Evolutionary conservation across 2,113 vertebrate genomes (phyloP), one percentile per base, ranked within the genome.

Genomic region (Piaya cayana): DNA sequence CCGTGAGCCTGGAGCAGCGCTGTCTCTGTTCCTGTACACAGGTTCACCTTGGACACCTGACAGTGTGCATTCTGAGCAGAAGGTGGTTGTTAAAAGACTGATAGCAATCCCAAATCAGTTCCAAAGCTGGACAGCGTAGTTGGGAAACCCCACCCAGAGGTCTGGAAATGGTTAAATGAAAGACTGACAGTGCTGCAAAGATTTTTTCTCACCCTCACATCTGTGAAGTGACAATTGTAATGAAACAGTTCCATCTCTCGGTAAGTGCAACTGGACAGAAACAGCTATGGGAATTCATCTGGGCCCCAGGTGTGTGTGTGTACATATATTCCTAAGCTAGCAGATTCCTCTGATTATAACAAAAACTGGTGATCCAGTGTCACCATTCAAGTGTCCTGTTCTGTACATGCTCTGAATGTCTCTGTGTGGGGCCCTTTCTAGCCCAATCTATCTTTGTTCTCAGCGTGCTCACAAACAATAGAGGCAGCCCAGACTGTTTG

Each of bases 371-470:
- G 19, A 88, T 36, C 23, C 52, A 34, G 20, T 15, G 20, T 62
- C 65, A 81, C 64, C 39, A 58, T 87, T 91, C 45, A 97, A 96
- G 56, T 86, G 58, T 71, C 39, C 92, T 72, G 16, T 76, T 93
- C 74, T 79, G 58, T 82, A 56, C 8, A 25, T 64, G 80, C 80
- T 89, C 80, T 93, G 86, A 96, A 92, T 86, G 30, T 86, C 86
- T 93, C 76, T 92, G 65, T n/a, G 18, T 89, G 88, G 65, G 77
- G 91, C 91, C 84, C 49, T 93, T 97, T 97, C 96, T 84, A 96
- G 96, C 83, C 96, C 91, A 91, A 92, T 97, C 96, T 93, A 56
- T 63, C 88, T 94, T 96, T 97, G 95, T 97, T 94, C 60, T 93
- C 95, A 96, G 36, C 80, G 72, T 52, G 69, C 81, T 95, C 56